phyloP scores from a whole-genome alignment of 2,113 vertebrate genomes.

The Blennius ocellaris region DNA sequence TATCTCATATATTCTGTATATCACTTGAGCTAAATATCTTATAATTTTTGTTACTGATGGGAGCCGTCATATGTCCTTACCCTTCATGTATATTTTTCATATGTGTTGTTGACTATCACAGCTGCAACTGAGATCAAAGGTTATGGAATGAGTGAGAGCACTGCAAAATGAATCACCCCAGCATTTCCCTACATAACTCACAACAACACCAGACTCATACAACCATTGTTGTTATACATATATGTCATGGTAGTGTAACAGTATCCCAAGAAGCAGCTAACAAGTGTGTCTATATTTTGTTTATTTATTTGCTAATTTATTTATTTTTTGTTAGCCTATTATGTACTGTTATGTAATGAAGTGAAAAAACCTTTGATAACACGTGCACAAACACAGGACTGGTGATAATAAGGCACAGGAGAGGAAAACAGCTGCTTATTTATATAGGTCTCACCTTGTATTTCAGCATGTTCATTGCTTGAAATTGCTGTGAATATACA shows the following conservation, averaged over 20 bases:
- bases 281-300: constrained; percentile 29
- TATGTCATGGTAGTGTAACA: constrained; percentile 43
- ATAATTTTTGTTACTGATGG: constrained; percentile 32
- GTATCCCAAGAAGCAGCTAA: constrained; percentile 52
- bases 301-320: neutral
- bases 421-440: constrained; percentile 28
- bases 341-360: constrained; percentile 63
- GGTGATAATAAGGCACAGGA: constrained; percentile 65
- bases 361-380: neutral
- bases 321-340: constrained; percentile 67
- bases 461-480: too few species aligned
- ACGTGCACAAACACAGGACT: constrained; percentile 44
- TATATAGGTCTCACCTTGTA: too few species aligned
- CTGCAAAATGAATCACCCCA: constrained; percentile 37
- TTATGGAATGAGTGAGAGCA: neutral
- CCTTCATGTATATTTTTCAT: constrained; percentile 1
- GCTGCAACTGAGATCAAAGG: constrained; percentile 4
- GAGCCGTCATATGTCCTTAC: neutral
- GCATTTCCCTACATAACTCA: constrained; percentile 24
- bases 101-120: neutral
- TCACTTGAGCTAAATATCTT: neutral
- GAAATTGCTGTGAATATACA: too few species aligned
- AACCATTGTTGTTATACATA: constrained; percentile 25
- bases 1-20: constrained; percentile 9
- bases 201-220: constrained; percentile 3